Percentiles rank a stretch among this genome's conserved stretches.
These are phyloP conservation scores for Melikaiella ostensackeni DNA, from an alignment of 2,888 invertebrate species.

Conservation along the genomic window DNA sequence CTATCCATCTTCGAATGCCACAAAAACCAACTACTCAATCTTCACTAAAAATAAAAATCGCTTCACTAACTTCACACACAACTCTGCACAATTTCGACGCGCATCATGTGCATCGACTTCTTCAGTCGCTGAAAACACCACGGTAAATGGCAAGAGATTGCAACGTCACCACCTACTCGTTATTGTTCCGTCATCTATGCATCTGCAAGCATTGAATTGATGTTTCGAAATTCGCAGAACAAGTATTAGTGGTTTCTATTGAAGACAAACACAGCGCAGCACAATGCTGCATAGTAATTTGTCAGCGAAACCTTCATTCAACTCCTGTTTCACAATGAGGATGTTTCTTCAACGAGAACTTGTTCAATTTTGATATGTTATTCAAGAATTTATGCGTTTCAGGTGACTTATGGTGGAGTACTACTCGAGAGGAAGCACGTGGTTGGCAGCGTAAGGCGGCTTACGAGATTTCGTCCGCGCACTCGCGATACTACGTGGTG, in stretches of 20 bases:
- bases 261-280: background rate
- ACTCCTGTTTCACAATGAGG: too few relatives aligned
- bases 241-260: conserved; percentile 21
- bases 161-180: conserved; percentile 48
- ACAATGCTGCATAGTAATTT: conserved; percentile 6
- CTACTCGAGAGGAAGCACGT: conserved; percentile 19
- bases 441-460: conserved; percentile 25
- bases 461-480: conserved; percentile 24
- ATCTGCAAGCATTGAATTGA: background rate
- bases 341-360: background rate
- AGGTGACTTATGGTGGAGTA: background rate
- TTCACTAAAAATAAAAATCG: conserved; percentile 18
- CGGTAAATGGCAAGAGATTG: conserved; percentile 27
- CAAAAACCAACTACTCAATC: conserved; percentile 44
- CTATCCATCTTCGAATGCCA: conserved; percentile 45
- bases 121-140: conserved; percentile 21
- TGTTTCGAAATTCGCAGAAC: conserved; percentile 9
- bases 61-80: conserved; percentile 29
- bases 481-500: conserved; percentile 13
- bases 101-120: conserved; percentile 15
- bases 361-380: background rate
- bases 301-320: background rate
- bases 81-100: conserved; percentile 19
- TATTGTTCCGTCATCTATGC: conserved; percentile 46
- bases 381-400: background rate